Evolutionary conservation across 2,113 vertebrate species (phyloP), one percentile per base, ranked within the genome.

Genomic region (Pimephales promelas): DNA sequence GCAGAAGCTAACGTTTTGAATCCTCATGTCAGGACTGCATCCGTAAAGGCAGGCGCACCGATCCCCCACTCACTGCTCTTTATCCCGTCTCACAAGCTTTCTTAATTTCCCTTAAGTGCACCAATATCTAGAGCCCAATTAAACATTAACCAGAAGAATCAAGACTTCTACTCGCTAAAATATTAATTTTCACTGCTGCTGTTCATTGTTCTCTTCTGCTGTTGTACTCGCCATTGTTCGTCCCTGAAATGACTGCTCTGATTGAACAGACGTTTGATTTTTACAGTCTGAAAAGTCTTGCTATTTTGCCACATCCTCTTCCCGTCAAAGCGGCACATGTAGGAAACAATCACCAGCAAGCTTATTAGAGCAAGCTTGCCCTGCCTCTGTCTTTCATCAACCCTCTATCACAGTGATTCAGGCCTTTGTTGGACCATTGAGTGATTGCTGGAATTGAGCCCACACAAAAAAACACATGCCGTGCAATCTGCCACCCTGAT

Each of bases 31-130:
- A 13, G 56, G 20, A 34, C 3, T 0, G n/a, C 14, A 79, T 79
- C 52, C 1, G 3, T 45, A 10, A 54, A 1, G 1, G 31, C 2
- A 6, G 52, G 52, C 11, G 3, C n/a, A 24, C 11, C 7, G 22
- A 34, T 26, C 6, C 36, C 10, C 18, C 11, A 4, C 75, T 47
- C 40, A 5, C 20, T 47, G 20, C 10, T 70, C 57, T 57, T 77
- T 64, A 54, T 36, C 79, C 36, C 56, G 0, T 24, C 18, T 56
- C 9, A 43, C 47, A 68, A 36, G 24, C 43, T 36, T 16, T 70
- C 70, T 52, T 81, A 76, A 81, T 86, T 86, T 86, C 76, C 85
- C 82, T 49, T 83, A 83, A 86, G 85, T 86, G 85, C 57, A 8
- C 34, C 16, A 49, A 80, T 70, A 83, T 74, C 76, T 79, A 76